Evolutionary conservation across 2,888 invertebrate species (phyloP).

Genomic region (Slavum lentiscoides): DNA sequence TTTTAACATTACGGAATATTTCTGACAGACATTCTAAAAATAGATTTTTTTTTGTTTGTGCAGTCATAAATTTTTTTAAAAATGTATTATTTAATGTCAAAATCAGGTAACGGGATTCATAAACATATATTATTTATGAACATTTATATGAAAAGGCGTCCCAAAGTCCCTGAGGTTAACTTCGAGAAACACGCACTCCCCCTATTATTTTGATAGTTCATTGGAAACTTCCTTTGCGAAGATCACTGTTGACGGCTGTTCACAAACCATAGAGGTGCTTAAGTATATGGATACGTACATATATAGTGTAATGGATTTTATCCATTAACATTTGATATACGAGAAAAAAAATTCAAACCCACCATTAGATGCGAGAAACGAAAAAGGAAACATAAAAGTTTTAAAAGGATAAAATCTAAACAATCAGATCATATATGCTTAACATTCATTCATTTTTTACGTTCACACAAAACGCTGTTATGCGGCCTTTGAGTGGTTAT

Average conservation of each 20-base stretch:
- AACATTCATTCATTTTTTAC: neutral
- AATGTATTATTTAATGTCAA: too few relatives aligned
- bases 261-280: neutral
- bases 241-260: neutral
- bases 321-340: constrained; percentile 12
- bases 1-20: too few relatives aligned
- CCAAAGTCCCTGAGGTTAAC: neutral
- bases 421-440: constrained; percentile 22
- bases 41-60: too few relatives aligned
- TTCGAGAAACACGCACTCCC: too few relatives aligned
- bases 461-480: neutral
- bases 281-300: too few relatives aligned
- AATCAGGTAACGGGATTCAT: too few relatives aligned
- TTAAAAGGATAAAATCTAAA: constrained; percentile 2
- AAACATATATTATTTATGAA: too few relatives aligned
- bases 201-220: neutral
- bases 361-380: neutral
- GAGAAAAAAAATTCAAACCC: neutral
- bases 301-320: constrained; percentile 25
- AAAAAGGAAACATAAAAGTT: neutral
- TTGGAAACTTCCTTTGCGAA: neutral
- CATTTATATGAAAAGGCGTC: neutral
- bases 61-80: too few relatives aligned
- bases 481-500: constrained; percentile 29
- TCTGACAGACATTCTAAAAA: too few relatives aligned